A percentile compares a stretch with the other conserved stretches of the same genome.
These are phyloP conservation scores for Cyaniris semiargus DNA, from an alignment of 2,888 invertebrate genomes.

Conservation along the genomic window DNA sequence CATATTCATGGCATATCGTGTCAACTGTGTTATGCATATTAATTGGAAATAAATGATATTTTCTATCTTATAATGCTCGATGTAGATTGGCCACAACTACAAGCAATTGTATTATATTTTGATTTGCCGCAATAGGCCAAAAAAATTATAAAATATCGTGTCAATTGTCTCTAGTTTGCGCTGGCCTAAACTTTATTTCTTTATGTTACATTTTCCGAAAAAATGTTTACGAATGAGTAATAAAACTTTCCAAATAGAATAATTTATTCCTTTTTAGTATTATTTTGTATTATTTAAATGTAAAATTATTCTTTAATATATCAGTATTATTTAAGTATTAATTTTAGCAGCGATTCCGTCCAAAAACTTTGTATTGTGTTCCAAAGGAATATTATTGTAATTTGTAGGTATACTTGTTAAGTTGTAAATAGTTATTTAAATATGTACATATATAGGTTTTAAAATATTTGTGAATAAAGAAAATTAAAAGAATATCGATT, in stretches of 20 bases:
- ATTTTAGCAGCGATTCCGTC: constrained; percentile 60
- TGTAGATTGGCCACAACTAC: background rate
- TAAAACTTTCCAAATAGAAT: background rate
- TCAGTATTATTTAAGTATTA: constrained; percentile 50
- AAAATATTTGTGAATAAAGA: background rate
- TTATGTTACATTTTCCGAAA: background rate
- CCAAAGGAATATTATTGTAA: constrained; percentile 68
- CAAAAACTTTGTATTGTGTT: constrained; percentile 67
- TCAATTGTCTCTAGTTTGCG: background rate
- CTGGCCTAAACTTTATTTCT: background rate
- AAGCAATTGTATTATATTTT: background rate
- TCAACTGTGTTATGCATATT: background rate
- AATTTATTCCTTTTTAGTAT: background rate
- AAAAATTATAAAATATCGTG: background rate
- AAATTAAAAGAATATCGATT: background rate
- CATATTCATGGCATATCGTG: background rate
- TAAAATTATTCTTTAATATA: constrained; percentile 32
- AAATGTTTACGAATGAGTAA: background rate
- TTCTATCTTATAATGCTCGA: background rate
- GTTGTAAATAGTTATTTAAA: constrained; percentile 34
- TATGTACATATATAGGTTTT: constrained; percentile 30
- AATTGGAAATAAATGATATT: background rate
- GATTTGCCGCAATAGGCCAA: background rate
- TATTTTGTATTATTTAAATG: background rate
- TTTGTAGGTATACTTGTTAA: constrained; percentile 39